phyloP scores from a whole-genome alignment of 2,113 vertebrate species.

The Ailurus styani region DNA sequence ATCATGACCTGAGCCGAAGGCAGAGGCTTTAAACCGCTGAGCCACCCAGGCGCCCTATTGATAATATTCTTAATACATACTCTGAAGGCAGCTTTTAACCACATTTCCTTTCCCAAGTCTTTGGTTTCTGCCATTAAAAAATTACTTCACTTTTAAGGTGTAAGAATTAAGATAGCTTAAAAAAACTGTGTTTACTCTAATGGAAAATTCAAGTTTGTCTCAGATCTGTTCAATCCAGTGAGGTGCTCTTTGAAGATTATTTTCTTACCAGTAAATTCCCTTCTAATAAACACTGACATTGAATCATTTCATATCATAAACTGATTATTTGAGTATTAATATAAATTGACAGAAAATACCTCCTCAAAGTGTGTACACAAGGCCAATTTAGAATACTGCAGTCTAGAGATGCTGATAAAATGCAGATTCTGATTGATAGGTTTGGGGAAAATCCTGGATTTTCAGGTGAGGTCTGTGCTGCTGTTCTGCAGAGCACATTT shows the following conservation, averaged over 20 bases:
- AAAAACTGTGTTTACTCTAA: neutral
- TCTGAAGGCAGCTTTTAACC: neutral
- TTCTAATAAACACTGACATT: neutral
- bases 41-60: no score
- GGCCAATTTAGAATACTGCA: neutral
- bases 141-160: neutral
- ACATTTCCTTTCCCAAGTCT: neutral
- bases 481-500: neutral
- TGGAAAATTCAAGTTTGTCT: neutral
- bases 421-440: neutral
- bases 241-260: neutral
- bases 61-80: neutral
- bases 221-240: neutral
- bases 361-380: neutral
- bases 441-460: neutral
- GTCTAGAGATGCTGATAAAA: neutral
- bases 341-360: neutral
- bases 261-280: neutral
- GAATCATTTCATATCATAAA: neutral
- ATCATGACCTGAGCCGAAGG: no score
- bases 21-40: no score
- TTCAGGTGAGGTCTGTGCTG: neutral
- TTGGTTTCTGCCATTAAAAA: neutral
- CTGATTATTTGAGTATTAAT: neutral
- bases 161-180: neutral